These are phyloP conservation scores for Loxodonta africana DNA, from an alignment of 2,113 vertebrate genomes.

Conservation along the genomic window DNA sequence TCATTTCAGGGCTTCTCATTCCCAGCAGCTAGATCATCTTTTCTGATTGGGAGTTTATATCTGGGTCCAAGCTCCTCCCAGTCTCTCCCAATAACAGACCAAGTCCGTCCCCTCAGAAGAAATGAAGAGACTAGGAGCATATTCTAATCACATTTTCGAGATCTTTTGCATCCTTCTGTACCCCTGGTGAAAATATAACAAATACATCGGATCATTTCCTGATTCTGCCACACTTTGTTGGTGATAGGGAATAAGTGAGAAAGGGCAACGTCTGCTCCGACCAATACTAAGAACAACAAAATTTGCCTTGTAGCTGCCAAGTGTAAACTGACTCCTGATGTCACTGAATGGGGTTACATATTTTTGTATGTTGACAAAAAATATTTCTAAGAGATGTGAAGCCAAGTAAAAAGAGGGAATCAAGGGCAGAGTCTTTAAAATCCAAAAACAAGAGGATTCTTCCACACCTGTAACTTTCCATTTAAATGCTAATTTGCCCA, in stretches of 20 bases:
- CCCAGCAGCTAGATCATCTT: background rate
- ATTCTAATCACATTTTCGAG: background rate
- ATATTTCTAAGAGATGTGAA: background rate
- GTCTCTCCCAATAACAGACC: background rate
- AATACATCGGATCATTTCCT: background rate
- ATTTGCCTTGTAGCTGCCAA: background rate
- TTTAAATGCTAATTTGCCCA: conserved; percentile 63
- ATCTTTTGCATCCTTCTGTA: background rate
- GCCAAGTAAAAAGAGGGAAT: background rate
- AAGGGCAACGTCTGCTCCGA: background rate
- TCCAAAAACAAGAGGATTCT: conserved; percentile 37
- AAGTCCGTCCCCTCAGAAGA: background rate
- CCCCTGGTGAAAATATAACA: background rate
- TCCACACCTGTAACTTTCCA: conserved; percentile 45
- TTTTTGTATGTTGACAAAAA: background rate
- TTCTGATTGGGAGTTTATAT: background rate
- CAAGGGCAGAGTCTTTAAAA: background rate
- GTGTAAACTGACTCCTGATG: background rate
- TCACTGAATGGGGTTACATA: background rate
- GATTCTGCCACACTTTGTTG: background rate
- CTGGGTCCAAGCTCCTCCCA: background rate
- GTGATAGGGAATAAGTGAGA: background rate
- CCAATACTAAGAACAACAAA: background rate
- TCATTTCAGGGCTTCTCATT: conserved; percentile 10
- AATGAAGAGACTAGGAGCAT: background rate